Evolutionary conservation across 2,113 vertebrate species (phyloP).

Genomic region (Corythoichthys intestinalis): DNA sequence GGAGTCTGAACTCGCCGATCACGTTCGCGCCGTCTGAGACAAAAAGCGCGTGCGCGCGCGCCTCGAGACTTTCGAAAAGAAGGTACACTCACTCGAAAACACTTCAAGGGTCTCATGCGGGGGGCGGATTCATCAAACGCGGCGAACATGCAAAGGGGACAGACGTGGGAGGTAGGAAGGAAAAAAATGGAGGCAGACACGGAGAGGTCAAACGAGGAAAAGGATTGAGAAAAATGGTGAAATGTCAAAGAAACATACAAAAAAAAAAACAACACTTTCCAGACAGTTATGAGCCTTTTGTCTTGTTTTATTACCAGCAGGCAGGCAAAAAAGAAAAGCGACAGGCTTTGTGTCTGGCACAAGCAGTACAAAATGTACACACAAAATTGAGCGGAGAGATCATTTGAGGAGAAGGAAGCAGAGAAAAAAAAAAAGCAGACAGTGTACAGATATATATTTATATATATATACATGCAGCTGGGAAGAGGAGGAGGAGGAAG

Average conservation of each 20-base stretch:
- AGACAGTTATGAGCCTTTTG: not conserved
- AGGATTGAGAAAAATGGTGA: slow-evolving; percentile 13
- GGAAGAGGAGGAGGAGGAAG: slow-evolving; percentile 14
- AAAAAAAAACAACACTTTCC: not conserved
- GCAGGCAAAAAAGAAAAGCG: no score
- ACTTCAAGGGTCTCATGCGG: not conserved
- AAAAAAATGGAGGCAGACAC: slow-evolving; percentile 5
- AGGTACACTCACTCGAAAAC: not conserved
- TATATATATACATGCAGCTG: slow-evolving; percentile 7
- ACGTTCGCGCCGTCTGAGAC: slow-evolving; percentile 57
- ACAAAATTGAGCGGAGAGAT: slow-evolving; percentile 24
- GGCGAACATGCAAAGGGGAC: not conserved
- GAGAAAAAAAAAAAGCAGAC: not conserved
- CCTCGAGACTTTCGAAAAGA: not conserved
- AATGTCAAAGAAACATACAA: not conserved
- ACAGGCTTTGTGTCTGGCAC: slow-evolving; percentile 1
- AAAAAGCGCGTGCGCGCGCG: not conserved
- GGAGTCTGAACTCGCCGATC: slow-evolving; percentile 63
- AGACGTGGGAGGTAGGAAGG: slow-evolving; percentile 21
- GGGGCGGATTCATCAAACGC: not conserved
- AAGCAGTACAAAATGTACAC: slow-evolving; percentile 46
- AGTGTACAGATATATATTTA: slow-evolving; percentile 10
- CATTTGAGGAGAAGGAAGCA: slow-evolving; percentile 36
- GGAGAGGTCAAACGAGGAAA: slow-evolving; percentile 48
- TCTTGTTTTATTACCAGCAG: not conserved